Conservation (phyloP, 2,797 vertebrate species). For the Danionella dracula region DNA sequence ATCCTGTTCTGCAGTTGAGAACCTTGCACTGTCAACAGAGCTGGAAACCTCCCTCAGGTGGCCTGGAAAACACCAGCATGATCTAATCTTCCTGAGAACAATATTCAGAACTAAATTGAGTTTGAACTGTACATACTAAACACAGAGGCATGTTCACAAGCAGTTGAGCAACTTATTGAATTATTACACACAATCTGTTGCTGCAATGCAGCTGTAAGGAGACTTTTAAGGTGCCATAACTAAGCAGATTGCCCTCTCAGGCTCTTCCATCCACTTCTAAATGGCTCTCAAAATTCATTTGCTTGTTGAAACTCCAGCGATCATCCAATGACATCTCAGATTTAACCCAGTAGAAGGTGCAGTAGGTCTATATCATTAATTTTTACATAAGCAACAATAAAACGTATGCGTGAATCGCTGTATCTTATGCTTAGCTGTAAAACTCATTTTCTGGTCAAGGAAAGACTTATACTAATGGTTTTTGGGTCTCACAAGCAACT, state of each 20-base stretch:
- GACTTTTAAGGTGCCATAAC: slow-evolving; percentile 9
- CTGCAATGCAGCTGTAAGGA: not conserved
- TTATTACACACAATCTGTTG: slow-evolving; percentile 11
- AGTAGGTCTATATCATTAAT: no score
- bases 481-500: no score
- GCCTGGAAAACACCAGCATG: slow-evolving; percentile 8
- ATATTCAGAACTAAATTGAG: slow-evolving; percentile 18
- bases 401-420: no score
- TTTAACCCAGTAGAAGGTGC: no score
- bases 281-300: slow-evolving; percentile 23
- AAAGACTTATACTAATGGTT: no score
- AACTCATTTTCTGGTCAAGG: no score
- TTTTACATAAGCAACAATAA: no score
- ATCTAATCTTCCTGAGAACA: slow-evolving; percentile 15
- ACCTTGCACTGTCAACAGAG: slow-evolving; percentile 10
- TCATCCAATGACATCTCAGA: not conserved
- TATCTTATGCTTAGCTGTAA: no score
- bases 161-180: not conserved
- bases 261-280: slow-evolving; percentile 13
- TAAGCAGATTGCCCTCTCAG: slow-evolving; percentile 1
- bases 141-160: slow-evolving; percentile 8
- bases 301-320: slow-evolving; percentile 15
- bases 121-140: slow-evolving; percentile 16
- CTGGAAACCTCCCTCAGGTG: not conserved
- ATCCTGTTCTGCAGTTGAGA: slow-evolving; percentile 26